A percentile compares a stretch with the other conserved stretches of the same genome.
phyloP scores from a whole-genome alignment of 2,888 invertebrate genomes.

The Rotaria magnacalcarata region DNA sequence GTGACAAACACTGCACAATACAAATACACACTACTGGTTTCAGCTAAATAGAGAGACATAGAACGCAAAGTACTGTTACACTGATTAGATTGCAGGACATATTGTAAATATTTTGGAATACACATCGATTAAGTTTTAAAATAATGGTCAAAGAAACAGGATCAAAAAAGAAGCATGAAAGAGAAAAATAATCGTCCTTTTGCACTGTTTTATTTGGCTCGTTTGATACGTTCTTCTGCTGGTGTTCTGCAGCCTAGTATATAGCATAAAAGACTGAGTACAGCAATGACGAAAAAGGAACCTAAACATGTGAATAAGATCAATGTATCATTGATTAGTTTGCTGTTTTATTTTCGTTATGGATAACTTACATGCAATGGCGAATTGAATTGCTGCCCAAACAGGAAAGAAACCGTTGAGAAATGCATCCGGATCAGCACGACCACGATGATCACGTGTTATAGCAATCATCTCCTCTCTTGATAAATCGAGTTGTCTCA shows the following conservation, averaged over 20 bases:
- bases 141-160: neutral
- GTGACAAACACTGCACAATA: neutral
- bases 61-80: neutral
- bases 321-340: too few species aligned
- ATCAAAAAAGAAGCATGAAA: neutral
- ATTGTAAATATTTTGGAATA: neutral
- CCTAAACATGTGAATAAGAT: conserved; percentile 2
- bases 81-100: neutral
- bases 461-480: conserved; percentile 38
- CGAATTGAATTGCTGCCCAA: conserved; percentile 42
- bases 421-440: conserved; percentile 37
- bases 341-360: neutral
- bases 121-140: neutral
- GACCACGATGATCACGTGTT: conserved; percentile 39
- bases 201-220: neutral
- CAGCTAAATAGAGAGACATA: neutral
- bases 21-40: neutral
- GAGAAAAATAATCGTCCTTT: neutral
- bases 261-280: conserved; percentile 40
- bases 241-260: conserved; percentile 42
- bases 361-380: conserved; percentile 30
- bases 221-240: neutral
- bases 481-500: neutral
- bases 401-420: conserved; percentile 41
- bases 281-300: conserved; percentile 37